Percentiles rank a stretch among this genome's conserved stretches.
Conservation (phyloP, 1,140 invertebrate species). For the Acyrthosiphon pisum region DNA sequence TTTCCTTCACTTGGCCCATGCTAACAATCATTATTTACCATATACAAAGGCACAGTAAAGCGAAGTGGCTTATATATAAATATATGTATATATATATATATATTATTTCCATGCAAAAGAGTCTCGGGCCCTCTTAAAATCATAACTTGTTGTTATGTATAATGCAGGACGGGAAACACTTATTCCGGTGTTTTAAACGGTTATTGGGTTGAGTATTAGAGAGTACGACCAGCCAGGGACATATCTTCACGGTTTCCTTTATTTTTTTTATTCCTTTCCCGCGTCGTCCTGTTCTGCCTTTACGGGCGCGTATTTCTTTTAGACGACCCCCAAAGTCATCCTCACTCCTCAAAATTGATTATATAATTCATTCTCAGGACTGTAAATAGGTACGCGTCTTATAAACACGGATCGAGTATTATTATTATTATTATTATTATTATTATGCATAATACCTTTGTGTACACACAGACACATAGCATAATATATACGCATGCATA, state of each 20-base stretch:
- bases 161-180: slow-evolving; percentile 41
- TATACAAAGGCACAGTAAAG: not conserved
- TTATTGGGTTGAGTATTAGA: slow-evolving; percentile 50
- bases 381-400: not conserved
- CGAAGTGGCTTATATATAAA: not conserved
- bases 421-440: not conserved
- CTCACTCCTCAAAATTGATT: slow-evolving; percentile 10
- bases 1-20: not conserved
- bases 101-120: slow-evolving; percentile 23
- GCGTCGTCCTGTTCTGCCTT: not conserved
- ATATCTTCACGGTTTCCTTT: slow-evolving; percentile 39
- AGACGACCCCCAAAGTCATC: slow-evolving; percentile 3
- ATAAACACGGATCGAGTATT: not conserved
- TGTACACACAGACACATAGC: not conserved
- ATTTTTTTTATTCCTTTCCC: not conserved
- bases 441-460: not conserved
- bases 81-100: not conserved
- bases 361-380: not conserved
- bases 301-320: not conserved
- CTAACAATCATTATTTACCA: not conserved
- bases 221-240: slow-evolving; percentile 37
- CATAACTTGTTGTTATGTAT: slow-evolving; percentile 46
- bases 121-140: slow-evolving; percentile 37
- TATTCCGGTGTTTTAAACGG: slow-evolving; percentile 50
- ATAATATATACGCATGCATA: no score